Evolutionary conservation across 2,113 vertebrate genomes (phyloP), one percentile per base, ranked within the genome.

Genomic region (Corythornis cristatus): DNA sequence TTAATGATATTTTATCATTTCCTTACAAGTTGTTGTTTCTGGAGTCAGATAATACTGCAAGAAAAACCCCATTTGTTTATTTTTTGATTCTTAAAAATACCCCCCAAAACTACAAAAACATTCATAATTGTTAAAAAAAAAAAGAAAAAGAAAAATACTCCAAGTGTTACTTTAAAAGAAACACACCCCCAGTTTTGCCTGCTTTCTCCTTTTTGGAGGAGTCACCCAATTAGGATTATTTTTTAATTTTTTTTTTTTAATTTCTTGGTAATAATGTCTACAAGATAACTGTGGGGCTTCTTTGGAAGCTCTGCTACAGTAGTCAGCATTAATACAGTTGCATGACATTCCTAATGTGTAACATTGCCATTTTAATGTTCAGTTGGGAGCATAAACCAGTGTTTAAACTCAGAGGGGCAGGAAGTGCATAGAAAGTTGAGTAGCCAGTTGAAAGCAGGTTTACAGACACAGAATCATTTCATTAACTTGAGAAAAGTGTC

Each of bases 311-410:
- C 60, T 56, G 45, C 35, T 78, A 50, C 51, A 48, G 29, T 6
- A 81, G 56, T 84, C 68, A 90, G 57, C 81, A 48, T 46, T 62
- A 66, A 74, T 21, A 48, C 40, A 57, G 61, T 40, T 71, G 74
- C 53, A 71, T 33, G 53, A 56, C 66, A 72, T 81, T 86, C 81
- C 73, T 31, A 1, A 65, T 64, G 51, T 57, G 68, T 90, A 82
- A 43, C 61, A 29, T 48, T 90, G 81, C 77, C 73, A 70, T 93
- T 86, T 86, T 29, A 65, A 33, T 67, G 74, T 78, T 93, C 57
- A 56, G 68, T n/a, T 90, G 77, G 84, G 77, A 75, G 89, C 84
- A 77, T 84, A 84, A 96, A 95, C 78, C 16, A 86, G 65, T 65
- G 72, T 89, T 93, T 89, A 60, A 87, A 65, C 66, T 89, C 83